Evolutionary conservation across 2,888 invertebrate genomes (phyloP), one percentile per base, ranked within the genome.

Genomic region (Morpho helenor): DNA sequence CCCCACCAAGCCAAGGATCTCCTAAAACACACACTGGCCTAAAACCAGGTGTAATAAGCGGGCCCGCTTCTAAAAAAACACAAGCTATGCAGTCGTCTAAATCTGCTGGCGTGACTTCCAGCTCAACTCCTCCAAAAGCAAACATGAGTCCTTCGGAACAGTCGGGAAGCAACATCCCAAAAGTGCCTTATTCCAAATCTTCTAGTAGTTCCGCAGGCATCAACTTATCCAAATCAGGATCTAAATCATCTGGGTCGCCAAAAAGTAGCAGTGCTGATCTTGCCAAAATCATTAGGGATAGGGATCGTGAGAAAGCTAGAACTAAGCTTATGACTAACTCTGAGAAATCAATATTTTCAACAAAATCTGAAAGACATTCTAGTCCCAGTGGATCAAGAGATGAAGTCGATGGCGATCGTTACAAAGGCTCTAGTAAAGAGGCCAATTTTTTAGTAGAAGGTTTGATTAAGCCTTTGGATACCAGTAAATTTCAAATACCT

Each of bases 401-500:
- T 59, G 94, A 95, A 56, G 87, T 91, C 39, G 94, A 94, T 54
- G 91, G 91, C 45, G 93, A 93, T 56, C 83, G 93, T 45, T 94
- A 92, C 71, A 95, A 96, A 73, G 73, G 83, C 57, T 80, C 92
- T 56, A 84, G 93, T 2, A 93, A 93, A 78, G 93, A 94, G 3
- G 91, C 94, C 16, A 93, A 93, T 56, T 90, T 93, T 66, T 86
- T 93, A 55, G 93, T 95, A 71, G 96, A 96, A 72, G 94, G 95
- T 8, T 87, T 95, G 57, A 95, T 95, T 70, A 96, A 96, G 73
- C 94, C 95, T 8, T 80, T 95, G 43, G 94, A 96, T 70, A 94
- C 94, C 57, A 95, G 95, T 59, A 96, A 96, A 74, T 97, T 96
- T 85, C 97, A 97, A 88, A 97, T 97, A 72, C 96, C 96, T 0